phyloP scores from a whole-genome alignment of 2,888 invertebrate species.

The Noctuana brunneofusca region DNA sequence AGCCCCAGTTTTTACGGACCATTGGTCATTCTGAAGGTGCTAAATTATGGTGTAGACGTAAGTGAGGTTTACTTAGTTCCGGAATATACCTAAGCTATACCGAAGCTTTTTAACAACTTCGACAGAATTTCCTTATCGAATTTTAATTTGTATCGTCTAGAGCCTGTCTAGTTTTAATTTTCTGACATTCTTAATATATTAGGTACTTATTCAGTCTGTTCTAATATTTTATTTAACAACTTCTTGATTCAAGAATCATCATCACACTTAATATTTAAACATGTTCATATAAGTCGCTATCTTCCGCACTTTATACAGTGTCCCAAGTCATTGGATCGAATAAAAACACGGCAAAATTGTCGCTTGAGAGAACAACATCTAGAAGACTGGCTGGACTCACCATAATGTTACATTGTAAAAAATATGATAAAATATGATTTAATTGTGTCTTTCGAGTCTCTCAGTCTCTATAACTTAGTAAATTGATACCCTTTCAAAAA shows the following conservation, averaged over 20 bases:
- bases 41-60: neutral
- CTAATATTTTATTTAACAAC: no score
- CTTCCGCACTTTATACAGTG: neutral
- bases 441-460: no score
- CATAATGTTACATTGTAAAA: neutral
- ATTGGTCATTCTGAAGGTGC: constrained; percentile 1
- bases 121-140: neutral
- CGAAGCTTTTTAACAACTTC: no score
- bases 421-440: neutral
- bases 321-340: neutral
- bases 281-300: neutral
- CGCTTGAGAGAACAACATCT: constrained; percentile 5
- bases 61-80: neutral
- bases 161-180: neutral
- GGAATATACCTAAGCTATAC: neutral
- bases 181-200: neutral
- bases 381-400: neutral
- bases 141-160: neutral
- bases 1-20: constrained; percentile 13
- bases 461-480: no score
- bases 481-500: no score
- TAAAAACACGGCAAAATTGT: constrained; percentile 7
- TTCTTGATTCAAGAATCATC: neutral
- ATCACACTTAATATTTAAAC: neutral
- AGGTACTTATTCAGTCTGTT: neutral